A percentile compares a stretch with the other conserved stretches of the same genome.
These are phyloP conservation scores for Caprella mutica DNA, from an alignment of 2,888 invertebrate species.

Conservation along the genomic window DNA sequence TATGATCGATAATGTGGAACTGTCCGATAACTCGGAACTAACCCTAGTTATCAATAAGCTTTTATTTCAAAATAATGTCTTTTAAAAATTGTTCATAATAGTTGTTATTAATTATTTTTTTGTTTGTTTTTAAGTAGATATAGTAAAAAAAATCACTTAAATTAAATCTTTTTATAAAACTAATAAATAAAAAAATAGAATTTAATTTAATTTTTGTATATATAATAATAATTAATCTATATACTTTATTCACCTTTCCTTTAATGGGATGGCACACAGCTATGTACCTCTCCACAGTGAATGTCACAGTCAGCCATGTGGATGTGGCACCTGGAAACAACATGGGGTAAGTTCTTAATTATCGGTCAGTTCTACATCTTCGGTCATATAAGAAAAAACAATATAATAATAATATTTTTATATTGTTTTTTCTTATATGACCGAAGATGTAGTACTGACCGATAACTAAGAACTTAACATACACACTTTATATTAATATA, in stretches of 20 bases:
- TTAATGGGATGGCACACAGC: conserved; percentile 59
- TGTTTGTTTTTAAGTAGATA: neutral
- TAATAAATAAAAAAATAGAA: neutral
- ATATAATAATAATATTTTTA: no score
- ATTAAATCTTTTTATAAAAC: neutral
- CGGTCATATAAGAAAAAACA: no score
- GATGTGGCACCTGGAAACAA: conserved; percentile 49
- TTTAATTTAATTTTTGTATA: neutral
- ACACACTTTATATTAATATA: no score
- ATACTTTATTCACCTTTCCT: conserved; percentile 17
- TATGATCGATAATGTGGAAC: no score
- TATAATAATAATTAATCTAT: neutral
- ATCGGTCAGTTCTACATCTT: no score
- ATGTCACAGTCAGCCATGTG: conserved; percentile 62
- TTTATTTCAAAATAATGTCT: neutral
- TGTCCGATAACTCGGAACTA: no score
- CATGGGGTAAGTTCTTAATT: no score
- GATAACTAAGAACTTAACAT: no score
- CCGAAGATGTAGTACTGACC: no score
- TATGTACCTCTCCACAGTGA: conserved; percentile 63
- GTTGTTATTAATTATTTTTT: neutral
- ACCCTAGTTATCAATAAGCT: no score
- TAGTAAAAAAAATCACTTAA: neutral
- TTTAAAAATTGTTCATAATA: neutral
- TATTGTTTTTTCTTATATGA: no score